Evolutionary conservation across 2,113 vertebrate species (phyloP).

Genomic region (Alectura lathami): DNA sequence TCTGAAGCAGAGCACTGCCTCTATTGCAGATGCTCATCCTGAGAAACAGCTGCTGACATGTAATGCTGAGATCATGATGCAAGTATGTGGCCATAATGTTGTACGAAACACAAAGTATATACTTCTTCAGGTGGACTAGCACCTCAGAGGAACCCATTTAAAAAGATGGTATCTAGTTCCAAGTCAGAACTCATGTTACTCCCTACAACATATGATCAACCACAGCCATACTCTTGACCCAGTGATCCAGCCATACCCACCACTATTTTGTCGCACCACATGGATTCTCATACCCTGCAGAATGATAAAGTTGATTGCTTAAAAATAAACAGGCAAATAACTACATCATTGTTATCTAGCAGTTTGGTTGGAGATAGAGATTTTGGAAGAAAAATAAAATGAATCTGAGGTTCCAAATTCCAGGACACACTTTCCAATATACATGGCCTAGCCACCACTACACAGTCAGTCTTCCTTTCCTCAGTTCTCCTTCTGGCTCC

Average conservation of each 20-base stretch:
- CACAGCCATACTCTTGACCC: background rate
- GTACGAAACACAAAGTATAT: background rate
- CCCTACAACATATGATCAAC: rapidly evolving
- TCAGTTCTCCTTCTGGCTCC: background rate
- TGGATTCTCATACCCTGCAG: background rate
- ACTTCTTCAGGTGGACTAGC: background rate
- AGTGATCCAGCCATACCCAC: background rate
- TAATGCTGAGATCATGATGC: background rate
- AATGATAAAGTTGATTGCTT: background rate
- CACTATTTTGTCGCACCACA: background rate
- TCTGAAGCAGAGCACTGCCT: background rate
- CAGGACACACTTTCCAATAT: background rate
- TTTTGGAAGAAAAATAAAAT: background rate
- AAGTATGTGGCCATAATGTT: background rate
- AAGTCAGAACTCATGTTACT: background rate
- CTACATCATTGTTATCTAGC: background rate
- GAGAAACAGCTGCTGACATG: background rate
- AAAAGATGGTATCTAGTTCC: background rate
- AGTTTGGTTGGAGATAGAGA: background rate
- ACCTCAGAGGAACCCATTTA: background rate
- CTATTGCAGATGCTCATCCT: background rate
- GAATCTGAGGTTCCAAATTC: background rate
- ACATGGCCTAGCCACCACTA: rapidly evolving
- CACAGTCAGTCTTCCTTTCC: background rate
- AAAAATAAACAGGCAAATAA: background rate